Percentiles rank a stretch among this genome's conserved stretches.
Evolutionary conservation across 2,797 vertebrate species (phyloP).

Genomic region (Pangasius sanitwongsei): DNA sequence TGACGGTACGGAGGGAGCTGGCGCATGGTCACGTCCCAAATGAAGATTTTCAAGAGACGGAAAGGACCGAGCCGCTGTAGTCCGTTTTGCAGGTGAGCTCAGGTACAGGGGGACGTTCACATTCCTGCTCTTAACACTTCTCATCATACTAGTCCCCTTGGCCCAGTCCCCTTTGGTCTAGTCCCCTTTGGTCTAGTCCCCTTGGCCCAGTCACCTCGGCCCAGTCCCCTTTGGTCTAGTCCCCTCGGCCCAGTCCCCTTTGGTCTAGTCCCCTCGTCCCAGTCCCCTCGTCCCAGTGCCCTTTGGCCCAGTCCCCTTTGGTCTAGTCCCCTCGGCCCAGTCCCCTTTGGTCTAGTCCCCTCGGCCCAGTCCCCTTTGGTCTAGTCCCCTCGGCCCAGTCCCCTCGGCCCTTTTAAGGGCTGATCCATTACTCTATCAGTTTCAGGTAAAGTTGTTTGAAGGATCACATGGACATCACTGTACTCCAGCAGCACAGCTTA

Average conservation of each 20-base stretch:
- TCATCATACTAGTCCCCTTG: background rate
- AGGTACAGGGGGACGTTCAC: background rate
- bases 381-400: too few species aligned
- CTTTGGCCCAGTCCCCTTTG: too few species aligned
- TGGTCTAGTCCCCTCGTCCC: too few species aligned
- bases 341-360: too few species aligned
- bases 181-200: background rate
- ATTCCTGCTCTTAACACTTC: background rate
- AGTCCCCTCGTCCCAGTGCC: too few species aligned
- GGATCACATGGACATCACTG: background rate
- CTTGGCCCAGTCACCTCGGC: background rate
- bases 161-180: background rate
- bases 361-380: too few species aligned
- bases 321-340: too few species aligned
- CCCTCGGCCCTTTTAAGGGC: background rate
- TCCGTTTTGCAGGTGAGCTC: slow-evolving; percentile 75
- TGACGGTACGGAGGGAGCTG: slow-evolving; percentile 56
- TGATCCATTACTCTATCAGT: background rate
- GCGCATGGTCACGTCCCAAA: slow-evolving; percentile 70
- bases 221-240: background rate
- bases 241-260: background rate
- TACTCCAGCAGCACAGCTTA: background rate
- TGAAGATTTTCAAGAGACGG: slow-evolving; percentile 80
- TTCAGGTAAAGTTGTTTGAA: background rate
- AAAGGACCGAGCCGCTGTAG: slow-evolving; percentile 69